Evolutionary conservation across 2,888 invertebrate genomes (phyloP).

Genomic region (Meiosimyza platycephala): DNA sequence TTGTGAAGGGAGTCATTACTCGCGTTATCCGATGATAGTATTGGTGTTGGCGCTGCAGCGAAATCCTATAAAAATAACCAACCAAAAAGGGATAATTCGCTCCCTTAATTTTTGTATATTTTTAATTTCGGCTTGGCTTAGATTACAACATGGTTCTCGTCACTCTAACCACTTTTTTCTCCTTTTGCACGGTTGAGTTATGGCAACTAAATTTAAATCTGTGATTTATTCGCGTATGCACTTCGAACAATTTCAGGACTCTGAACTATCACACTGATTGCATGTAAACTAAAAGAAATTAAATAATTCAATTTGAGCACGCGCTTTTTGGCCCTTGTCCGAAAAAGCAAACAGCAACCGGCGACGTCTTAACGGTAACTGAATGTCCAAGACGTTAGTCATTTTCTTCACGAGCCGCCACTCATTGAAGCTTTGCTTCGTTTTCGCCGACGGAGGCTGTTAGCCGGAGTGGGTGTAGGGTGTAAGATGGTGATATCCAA

Average conservation of each 20-base stretch:
- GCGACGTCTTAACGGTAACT: conserved; percentile 64
- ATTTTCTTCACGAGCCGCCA: conserved; percentile 48
- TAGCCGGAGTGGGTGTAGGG: background rate
- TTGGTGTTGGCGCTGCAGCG: conserved; percentile 43
- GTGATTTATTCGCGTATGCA: too few species aligned
- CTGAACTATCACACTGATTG: too few species aligned
- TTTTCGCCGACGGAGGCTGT: conserved; percentile 8
- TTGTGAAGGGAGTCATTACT: conserved; percentile 30
- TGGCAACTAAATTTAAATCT: background rate
- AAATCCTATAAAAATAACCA: conserved; percentile 51
- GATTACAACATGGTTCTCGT: conserved; percentile 7
- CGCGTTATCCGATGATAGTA: conserved; percentile 19
- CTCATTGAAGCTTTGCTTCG: conserved; percentile 52
- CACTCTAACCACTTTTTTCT: background rate
- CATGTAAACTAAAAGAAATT: too few species aligned
- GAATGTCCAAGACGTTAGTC: conserved; percentile 59
- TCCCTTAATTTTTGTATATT: conserved; percentile 46
- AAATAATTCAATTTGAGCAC: background rate
- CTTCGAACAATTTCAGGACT: too few species aligned
- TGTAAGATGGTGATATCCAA: conserved; percentile 10
- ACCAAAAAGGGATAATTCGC: conserved; percentile 53
- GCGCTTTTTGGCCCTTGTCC: conserved; percentile 23
- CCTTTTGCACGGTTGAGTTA: background rate
- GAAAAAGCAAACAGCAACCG: conserved; percentile 50
- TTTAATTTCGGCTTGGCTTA: conserved; percentile 42